Base-by-base conservation (phyloP, 2,888 invertebrate genomes). In the Phortica okadai region DNA sequence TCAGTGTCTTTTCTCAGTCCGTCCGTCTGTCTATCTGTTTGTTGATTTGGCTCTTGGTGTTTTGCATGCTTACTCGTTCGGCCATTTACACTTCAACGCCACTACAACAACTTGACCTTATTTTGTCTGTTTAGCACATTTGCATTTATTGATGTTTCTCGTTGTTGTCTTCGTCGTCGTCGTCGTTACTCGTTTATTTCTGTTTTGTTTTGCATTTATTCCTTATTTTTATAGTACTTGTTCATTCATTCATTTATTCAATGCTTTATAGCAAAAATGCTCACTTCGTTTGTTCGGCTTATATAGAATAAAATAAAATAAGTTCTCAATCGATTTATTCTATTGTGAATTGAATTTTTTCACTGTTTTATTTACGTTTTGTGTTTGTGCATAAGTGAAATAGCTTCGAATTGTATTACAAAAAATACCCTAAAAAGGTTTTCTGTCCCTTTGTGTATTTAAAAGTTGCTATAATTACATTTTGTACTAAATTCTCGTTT, bases 31-130 rank as follows among this genome's bases (percentile, higher is more conserved):
- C 33, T 33, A 33, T 33, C 33, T 33, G 33, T 33, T 21, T 70
- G 33, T 70, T 25, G 50, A 50, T 50, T 50, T 50, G 50, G 10
- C 50, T 50, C 14, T 50, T 50, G 50, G 50, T 0, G 8, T 50
- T 50, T 8, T 50, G 6, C 50, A 14, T 14, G 14, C 1, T 50
- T 1, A 50, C 50, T 50, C 50, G 50, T 14, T 2, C 7, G 25
- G 33, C 8, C 69, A 72, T 54, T 72, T 50, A 33, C 54, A 72
- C 54, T 54, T 62, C 6, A 16, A 10, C 62, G 25, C 70, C 64
- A 45, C 16, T 45, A 45, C 21, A 72, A 72, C 70, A 72, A 72
- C 70, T 72, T 72, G 70, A 72, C 70, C 70, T 41, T 54, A 54
- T 72, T 72, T 72, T 41, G 25, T 56, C 41, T 69, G 10, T 50